A percentile compares a stretch with the other conserved stretches of the same genome.
Evolutionary conservation across 2,797 vertebrate species (phyloP).

Genomic region (Phrynocephalus guinanensis): DNA sequence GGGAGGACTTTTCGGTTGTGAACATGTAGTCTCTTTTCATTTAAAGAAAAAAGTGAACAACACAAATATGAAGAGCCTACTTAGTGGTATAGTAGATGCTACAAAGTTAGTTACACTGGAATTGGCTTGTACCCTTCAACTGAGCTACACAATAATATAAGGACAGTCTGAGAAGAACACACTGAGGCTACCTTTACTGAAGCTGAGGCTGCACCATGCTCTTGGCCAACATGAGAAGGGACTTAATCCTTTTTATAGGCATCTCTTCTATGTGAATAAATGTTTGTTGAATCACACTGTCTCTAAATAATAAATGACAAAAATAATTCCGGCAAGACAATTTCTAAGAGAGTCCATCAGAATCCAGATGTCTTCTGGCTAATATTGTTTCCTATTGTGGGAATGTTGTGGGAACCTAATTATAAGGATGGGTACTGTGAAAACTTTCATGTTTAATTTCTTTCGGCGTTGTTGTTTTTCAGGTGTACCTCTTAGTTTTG

Average conservation of each 20-base stretch:
- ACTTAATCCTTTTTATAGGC: not conserved
- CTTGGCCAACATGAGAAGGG: not conserved
- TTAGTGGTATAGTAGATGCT: not conserved
- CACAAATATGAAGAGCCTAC: not conserved
- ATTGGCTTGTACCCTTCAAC: not conserved
- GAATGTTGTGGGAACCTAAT: not conserved
- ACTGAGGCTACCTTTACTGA: not conserved
- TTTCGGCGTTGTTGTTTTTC: too few relatives aligned
- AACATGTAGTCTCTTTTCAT: not conserved
- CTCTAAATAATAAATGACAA: too few relatives aligned
- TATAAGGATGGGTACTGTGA: too few relatives aligned
- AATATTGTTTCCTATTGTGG: not conserved
- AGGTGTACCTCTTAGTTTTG: not conserved
- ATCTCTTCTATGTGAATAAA: not conserved
- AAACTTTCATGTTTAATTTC: too few relatives aligned
- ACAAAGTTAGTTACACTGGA: not conserved
- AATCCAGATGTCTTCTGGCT: conserved; percentile 2
- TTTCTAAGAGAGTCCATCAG: not conserved
- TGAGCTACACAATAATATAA: not conserved
- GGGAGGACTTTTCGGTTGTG: not conserved
- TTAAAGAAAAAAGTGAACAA: not conserved
- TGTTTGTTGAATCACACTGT: too few relatives aligned
- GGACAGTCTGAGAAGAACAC: not conserved
- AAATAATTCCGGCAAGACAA: not conserved
- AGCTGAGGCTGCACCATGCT: not conserved